Evolutionary conservation across 1,140 invertebrate genomes (phyloP).

Genomic region (Hormaphis cornu): DNA sequence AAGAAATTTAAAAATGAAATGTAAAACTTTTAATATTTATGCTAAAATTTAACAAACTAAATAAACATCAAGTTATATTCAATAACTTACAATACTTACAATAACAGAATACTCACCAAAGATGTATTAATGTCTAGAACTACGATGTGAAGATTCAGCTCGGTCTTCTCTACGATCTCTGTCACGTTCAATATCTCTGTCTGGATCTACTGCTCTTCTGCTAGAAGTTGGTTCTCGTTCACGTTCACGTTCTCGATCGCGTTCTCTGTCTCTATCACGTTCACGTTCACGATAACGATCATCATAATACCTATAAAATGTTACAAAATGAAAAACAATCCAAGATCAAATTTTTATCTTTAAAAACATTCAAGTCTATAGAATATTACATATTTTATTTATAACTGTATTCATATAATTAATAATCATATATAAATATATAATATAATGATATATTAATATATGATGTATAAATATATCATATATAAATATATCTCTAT

Average conservation of each 20-base stretch:
- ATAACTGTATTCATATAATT: too few relatives aligned
- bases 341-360: not conserved
- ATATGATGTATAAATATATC: too few relatives aligned
- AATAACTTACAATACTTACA: constrained; percentile 25
- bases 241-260: constrained; percentile 56
- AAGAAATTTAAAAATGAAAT: not conserved
- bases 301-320: constrained; percentile 61
- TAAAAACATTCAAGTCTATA: constrained; percentile 25
- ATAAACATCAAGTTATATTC: constrained; percentile 1
- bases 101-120: constrained; percentile 2
- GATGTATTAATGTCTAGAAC: constrained; percentile 38
- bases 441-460: too few relatives aligned
- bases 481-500: constrained; percentile 31
- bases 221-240: constrained; percentile 51
- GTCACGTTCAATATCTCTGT: constrained; percentile 51
- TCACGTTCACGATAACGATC: constrained; percentile 66
- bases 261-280: constrained; percentile 44
- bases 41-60: constrained; percentile 21
- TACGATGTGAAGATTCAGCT: constrained; percentile 53
- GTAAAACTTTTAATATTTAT: not conserved
- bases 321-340: constrained; percentile 33
- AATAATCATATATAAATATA: too few relatives aligned
- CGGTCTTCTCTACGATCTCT: constrained; percentile 57
- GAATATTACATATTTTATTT: too few relatives aligned
- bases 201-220: constrained; percentile 49